Evolutionary conservation across 2,113 vertebrate genomes (phyloP).

Genomic region (Malurus melanocephalus): DNA sequence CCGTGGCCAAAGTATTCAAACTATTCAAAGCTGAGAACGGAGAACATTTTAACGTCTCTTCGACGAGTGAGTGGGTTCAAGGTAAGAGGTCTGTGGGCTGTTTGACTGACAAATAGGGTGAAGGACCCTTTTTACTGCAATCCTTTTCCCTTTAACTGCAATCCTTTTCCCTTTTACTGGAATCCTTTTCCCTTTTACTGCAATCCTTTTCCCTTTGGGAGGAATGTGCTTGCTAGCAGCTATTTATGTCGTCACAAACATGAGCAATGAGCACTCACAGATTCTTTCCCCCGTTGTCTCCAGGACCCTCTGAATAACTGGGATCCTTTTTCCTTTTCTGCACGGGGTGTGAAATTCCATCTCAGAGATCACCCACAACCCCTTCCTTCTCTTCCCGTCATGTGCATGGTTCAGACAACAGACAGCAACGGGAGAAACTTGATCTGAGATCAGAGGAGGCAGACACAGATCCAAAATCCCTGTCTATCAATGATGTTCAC

Average conservation of each 20-base stretch:
- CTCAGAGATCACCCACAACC: constrained; percentile 6
- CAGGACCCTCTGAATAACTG: not conserved
- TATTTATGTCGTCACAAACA: not conserved
- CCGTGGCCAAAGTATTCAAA: constrained; percentile 79
- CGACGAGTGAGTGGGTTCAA: constrained; percentile 92
- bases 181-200: not conserved
- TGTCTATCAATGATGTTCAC: not conserved
- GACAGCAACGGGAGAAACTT: not conserved
- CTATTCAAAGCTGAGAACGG: constrained; percentile 81
- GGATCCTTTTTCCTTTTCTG: constrained; percentile 5
- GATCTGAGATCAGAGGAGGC: constrained; percentile 1
- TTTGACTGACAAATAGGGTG: not conserved
- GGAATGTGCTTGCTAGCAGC: not conserved
- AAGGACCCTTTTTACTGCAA: not conserved
- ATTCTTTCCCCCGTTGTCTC: not conserved
- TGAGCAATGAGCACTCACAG: not conserved
- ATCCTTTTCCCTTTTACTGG: too few species aligned
- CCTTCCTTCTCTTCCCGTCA: not conserved
- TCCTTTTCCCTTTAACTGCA: not conserved
- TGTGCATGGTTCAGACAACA: not conserved
- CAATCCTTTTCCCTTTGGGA: not conserved
- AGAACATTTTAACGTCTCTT: constrained; percentile 84
- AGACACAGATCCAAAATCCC: not conserved
- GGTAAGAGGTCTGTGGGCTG: constrained; percentile 68
- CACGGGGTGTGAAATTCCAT: constrained; percentile 24